Evolutionary conservation across 2,888 invertebrate species (phyloP), one percentile per base, ranked within the genome.

Genomic region (Epirrita christyi): DNA sequence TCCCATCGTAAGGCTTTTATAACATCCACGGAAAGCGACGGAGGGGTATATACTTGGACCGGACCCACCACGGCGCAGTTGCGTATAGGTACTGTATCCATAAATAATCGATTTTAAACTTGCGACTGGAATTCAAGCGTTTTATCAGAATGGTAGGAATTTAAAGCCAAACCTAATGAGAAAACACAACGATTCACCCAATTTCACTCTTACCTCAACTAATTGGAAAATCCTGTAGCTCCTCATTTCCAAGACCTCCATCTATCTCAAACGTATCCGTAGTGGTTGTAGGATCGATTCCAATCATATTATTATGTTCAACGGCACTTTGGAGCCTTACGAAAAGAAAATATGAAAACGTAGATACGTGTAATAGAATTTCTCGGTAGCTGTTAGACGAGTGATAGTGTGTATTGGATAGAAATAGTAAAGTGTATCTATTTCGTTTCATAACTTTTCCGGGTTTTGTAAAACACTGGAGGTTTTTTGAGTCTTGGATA

Each of bases 281-380:
- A 28, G 49, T 44, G 44, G 48, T 53, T 49, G 49, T 58, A 45
- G 49, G 49, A 53, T 49, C 53, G 36, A 53, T 58, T 54, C 28
- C 58, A 58, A 53, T 49, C 41, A 45, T 44, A 48, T 58, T 50
- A 54, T 58, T 49, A 50, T 45, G 52, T 48, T 50, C 50, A 45
- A 27, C 36, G 38, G 50, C 50, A 43, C 48, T 54, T 50, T 42
- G 37, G 32, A 46, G 44, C 50, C 41, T 27, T 32, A 44, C 42
- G 14, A 47, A 55, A 54, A 45, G 49, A 59, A 54, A 50, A 59
- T 55, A 55, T 55, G 46, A 51, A 59, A 50, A 51, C 44, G 38
- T 43, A 47, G 50, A 38, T 50, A 59, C 45, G 49, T 55, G 54
- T 59, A 51, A 54, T 51, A 55, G 42, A 47, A 50, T 46, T 56